A percentile compares a stretch with the other conserved stretches of the same genome.
Evolutionary conservation across 2,113 vertebrate genomes (phyloP).

Genomic region (Bambusicola thoracicus): DNA sequence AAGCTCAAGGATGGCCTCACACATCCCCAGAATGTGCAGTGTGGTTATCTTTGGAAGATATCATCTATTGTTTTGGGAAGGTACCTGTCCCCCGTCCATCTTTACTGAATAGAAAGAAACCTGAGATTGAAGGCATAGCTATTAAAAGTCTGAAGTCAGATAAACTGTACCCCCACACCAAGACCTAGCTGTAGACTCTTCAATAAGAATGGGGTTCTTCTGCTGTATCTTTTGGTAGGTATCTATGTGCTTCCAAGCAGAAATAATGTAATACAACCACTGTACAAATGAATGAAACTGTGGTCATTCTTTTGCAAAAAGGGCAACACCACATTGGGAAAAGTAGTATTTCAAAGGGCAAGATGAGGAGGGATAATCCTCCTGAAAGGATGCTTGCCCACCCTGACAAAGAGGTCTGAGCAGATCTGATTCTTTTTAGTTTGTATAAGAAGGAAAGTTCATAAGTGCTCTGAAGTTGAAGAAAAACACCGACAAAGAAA

Average conservation of each 20-base stretch:
- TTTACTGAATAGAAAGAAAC: background rate
- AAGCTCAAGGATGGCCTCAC: background rate
- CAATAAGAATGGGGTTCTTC: background rate
- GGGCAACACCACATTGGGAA: background rate
- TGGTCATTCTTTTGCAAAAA: background rate
- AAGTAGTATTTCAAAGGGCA: background rate
- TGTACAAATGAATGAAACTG: background rate
- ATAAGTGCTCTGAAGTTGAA: background rate
- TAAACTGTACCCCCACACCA: background rate
- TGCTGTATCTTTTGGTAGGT: background rate
- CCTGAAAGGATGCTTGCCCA: background rate
- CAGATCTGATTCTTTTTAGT: background rate
- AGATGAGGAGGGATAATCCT: background rate
- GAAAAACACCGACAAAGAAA: background rate
- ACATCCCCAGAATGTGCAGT: fast-evolving
- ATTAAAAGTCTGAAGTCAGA: background rate
- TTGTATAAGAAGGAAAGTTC: background rate
- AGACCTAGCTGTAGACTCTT: background rate
- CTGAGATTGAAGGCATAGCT: background rate
- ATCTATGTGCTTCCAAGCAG: background rate
- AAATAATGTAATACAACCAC: background rate
- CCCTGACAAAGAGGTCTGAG: background rate
- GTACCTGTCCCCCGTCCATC: fast-evolving
- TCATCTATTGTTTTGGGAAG: background rate
- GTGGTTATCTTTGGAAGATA: background rate